A percentile compares a stretch with the other conserved stretches of the same genome.
phyloP scores from a whole-genome alignment of 2,797 vertebrate species.

The Gadopsis marmoratus region DNA sequence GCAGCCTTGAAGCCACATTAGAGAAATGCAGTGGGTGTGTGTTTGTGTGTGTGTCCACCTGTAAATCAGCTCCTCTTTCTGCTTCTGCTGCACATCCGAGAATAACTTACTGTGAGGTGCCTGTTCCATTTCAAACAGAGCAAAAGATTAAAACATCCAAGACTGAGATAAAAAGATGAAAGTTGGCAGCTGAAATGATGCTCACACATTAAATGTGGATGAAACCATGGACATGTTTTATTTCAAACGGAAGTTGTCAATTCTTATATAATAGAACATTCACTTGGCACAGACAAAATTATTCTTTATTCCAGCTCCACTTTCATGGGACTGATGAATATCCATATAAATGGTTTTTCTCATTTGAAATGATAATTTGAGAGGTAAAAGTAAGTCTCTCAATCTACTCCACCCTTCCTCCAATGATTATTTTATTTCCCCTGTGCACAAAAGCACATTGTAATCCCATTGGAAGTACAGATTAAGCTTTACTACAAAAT shows the following conservation, averaged over 20 bases:
- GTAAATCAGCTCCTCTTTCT: constrained; percentile 24
- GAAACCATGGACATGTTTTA: constrained; percentile 35
- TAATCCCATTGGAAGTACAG: background rate
- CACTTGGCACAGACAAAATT: constrained; percentile 39
- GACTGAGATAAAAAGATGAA: constrained; percentile 43
- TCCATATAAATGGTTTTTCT: constrained; percentile 48
- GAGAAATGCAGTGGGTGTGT: constrained; percentile 14
- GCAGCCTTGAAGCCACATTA: constrained; percentile 53
- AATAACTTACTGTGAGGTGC: background rate
- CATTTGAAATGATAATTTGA: constrained; percentile 56
- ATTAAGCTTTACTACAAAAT: background rate
- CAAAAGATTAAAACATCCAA: constrained; percentile 14
- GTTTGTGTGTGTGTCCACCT: constrained; percentile 15
- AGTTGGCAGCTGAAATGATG: constrained; percentile 48
- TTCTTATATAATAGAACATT: constrained; percentile 51
- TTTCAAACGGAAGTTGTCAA: constrained; percentile 32
- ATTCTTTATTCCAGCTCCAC: constrained; percentile 46
- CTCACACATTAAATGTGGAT: constrained; percentile 34
- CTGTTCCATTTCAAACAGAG: background rate
- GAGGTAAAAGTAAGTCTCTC: constrained; percentile 14
- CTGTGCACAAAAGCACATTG: background rate
- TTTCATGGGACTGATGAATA: constrained; percentile 42
- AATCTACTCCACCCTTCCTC: background rate
- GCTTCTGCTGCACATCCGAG: constrained; percentile 43
- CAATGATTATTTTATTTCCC: background rate